Percentiles rank a stretch among this genome's conserved stretches.
phyloP scores from a whole-genome alignment of 1,140 invertebrate species.

The Callitettix versicolor region DNA sequence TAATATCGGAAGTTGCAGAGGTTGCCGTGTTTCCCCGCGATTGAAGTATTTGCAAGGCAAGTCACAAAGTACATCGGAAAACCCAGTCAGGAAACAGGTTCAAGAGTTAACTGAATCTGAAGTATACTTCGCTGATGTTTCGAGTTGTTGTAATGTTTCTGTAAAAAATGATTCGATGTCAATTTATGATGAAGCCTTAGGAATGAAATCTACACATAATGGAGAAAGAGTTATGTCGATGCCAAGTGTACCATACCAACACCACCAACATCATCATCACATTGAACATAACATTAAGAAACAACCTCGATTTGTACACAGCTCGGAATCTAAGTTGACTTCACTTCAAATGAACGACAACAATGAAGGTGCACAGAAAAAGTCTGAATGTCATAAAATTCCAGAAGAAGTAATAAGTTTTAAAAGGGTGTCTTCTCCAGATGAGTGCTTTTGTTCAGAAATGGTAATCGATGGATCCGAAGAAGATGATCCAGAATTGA shows the following conservation, averaged over 20 bases:
- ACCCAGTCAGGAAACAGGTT: slow-evolving; percentile 23
- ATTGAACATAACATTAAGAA: slow-evolving; percentile 4
- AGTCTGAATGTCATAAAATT: not conserved
- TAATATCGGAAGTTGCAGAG: too few relatives aligned
- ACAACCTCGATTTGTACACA: slow-evolving; percentile 11
- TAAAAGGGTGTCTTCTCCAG: slow-evolving; percentile 20
- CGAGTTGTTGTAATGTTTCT: slow-evolving; percentile 69
- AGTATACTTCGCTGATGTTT: slow-evolving; percentile 75
- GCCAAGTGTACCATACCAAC: too few relatives aligned
- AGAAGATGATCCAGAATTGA: slow-evolving; percentile 22
- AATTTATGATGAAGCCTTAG: slow-evolving; percentile 26
- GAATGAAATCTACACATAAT: slow-evolving; percentile 3
- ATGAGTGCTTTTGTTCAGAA: slow-evolving; percentile 18
- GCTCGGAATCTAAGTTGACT: too few relatives aligned
- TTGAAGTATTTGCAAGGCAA: slow-evolving; percentile 18
- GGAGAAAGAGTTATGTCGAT: not conserved
- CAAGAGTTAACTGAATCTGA: slow-evolving; percentile 50
- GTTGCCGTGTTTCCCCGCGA: slow-evolving; percentile 7
- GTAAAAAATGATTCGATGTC: slow-evolving; percentile 42
- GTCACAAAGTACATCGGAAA: slow-evolving; percentile 3
- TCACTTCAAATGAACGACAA: too few relatives aligned
- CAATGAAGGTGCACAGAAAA: slow-evolving; percentile 1
- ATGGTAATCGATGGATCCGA: slow-evolving; percentile 19
- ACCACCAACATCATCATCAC: too few relatives aligned
- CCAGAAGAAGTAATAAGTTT: slow-evolving; percentile 11